Evolutionary conservation across 2,888 invertebrate species (phyloP).

Genomic region (Standfussiana lucernea): DNA sequence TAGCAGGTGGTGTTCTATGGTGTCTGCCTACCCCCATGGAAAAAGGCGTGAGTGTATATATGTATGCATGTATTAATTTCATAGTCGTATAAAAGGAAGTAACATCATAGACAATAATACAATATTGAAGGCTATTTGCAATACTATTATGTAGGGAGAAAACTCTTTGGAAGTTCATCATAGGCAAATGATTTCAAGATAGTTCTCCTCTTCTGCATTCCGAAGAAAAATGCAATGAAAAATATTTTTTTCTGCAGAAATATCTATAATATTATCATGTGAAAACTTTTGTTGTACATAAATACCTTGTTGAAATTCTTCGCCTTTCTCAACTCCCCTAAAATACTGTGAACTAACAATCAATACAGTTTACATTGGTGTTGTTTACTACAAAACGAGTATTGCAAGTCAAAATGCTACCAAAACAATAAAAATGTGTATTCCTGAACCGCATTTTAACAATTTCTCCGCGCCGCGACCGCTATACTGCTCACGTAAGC

Average conservation of each 20-base stretch:
- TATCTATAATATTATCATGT: neutral
- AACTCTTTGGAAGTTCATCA: neutral
- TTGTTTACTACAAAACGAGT: neutral
- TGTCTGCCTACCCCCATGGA: no score
- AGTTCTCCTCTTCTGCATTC: neutral
- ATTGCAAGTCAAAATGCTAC: neutral
- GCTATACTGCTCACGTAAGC: neutral
- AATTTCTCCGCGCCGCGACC: slow-evolving; percentile 33
- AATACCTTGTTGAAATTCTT: neutral
- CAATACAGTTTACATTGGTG: neutral
- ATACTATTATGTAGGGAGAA: neutral
- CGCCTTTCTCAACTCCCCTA: neutral
- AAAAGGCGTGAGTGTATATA: no score
- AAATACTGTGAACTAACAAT: neutral
- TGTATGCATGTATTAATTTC: no score
- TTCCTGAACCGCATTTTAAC: slow-evolving; percentile 29
- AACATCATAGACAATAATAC: no score
- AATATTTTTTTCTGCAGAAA: neutral
- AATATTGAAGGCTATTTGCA: neutral
- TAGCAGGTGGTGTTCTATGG: no score
- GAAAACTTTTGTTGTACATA: neutral
- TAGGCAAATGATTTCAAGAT: neutral
- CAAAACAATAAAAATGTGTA: slow-evolving; percentile 13
- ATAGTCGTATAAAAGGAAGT: neutral
- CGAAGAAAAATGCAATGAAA: neutral